Base-by-base conservation (phyloP, 2,888 invertebrate genomes). In the Scaptomyza cyrtandrae region DNA sequence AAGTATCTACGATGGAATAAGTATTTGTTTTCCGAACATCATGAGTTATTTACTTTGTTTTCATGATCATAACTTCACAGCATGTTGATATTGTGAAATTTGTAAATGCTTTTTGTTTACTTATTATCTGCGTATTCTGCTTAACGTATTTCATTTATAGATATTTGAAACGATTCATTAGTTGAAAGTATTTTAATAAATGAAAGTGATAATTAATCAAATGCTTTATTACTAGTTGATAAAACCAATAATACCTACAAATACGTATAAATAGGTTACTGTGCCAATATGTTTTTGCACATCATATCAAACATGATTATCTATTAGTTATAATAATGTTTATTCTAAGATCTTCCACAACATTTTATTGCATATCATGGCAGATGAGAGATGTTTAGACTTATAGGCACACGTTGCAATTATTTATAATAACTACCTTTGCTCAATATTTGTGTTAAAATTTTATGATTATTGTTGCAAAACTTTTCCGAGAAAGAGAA, bases 401-500 rank as follows among this genome's bases (percentile, higher is more conserved):
- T 55, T 56, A 62, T 63, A 35, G 29, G 24, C 31, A 48, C 39
- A 43, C 50, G 58, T 62, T 44, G 33, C 59, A 76, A 80, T 78
- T 78, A 68, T 79, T 65, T 71, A 57, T 82, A 74, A 79, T 88
- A 84, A 88, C 77, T 86, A 86, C 74, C 41, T 39, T 69, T 70
- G 60, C 71, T 88, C 69, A 83, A 88, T 82, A 83, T 86, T 82
- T 83, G 84, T 88, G 88, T 71, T 86, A 75, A 78, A 69, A 76
- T 80, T 86, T 78, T 74, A 85, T 80, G 84, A 88, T 78, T 80
- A 86, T 88, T 83, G 84, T 41, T 41, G 41, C 84, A 75, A 75
- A 77, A 86, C 35, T 87, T 86, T 88, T 86, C 85, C 68, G 63
- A 73, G 89, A 86, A 86, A 86, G 89, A 86, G 85, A 88, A 86